Conservation (phyloP, 2,888 invertebrate genomes). For the Drosophila borealis region DNA sequence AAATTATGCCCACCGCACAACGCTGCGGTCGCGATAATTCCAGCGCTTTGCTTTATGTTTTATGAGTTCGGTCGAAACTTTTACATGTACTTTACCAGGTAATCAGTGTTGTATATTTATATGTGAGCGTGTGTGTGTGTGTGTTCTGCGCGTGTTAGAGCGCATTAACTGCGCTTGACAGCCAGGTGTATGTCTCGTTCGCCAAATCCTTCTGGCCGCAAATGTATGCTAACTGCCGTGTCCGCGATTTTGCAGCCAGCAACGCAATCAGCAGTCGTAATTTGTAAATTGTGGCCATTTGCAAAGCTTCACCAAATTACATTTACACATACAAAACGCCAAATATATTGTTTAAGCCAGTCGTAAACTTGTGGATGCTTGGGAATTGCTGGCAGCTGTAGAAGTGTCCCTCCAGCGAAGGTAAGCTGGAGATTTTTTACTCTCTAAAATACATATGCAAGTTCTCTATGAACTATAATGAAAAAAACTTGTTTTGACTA, state of each 20-base stretch:
- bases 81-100: conserved; percentile 29
- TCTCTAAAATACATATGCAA: no score
- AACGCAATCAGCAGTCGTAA: conserved; percentile 14
- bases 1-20: conserved; percentile 33
- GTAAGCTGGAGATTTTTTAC: no score
- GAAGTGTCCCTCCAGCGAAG: no score
- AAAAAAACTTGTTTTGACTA: no score
- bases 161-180: conserved; percentile 29
- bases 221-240: conserved; percentile 21
- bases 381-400: neutral
- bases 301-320: conserved; percentile 31
- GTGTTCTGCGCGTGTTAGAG: conserved; percentile 1
- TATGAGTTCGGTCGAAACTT: conserved; percentile 14
- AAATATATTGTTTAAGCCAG: conserved; percentile 11
- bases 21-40: conserved; percentile 32
- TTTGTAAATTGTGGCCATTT: conserved; percentile 43
- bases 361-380: conserved; percentile 39
- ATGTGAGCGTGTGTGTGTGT: neutral
- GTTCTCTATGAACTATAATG: no score
- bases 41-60: conserved; percentile 11
- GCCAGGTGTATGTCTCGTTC: conserved; percentile 45
- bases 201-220: conserved; percentile 17
- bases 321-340: conserved; percentile 8
- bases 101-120: conserved; percentile 29
- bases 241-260: conserved; percentile 9